phyloP scores from a whole-genome alignment of 2,797 vertebrate species.

The Psittacula derbiana region DNA sequence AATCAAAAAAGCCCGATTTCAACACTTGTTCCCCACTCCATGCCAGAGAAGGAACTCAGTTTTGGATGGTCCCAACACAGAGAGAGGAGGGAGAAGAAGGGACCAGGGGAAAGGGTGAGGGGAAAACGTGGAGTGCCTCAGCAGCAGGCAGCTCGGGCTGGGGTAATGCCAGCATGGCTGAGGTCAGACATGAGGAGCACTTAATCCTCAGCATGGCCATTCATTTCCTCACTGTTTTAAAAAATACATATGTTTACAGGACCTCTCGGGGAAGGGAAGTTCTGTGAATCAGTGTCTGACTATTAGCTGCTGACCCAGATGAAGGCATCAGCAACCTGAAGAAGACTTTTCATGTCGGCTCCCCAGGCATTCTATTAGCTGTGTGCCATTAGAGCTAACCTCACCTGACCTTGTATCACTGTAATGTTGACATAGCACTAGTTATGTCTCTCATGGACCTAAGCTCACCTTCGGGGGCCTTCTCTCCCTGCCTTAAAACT shows the following conservation, averaged over 20 bases:
- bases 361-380: neutral
- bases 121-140: neutral
- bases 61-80: neutral
- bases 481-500: neutral
- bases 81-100: neutral
- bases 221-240: slow-evolving; percentile 10
- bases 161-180: neutral
- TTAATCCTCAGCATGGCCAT: slow-evolving; percentile 15
- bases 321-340: neutral
- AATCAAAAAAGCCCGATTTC: neutral
- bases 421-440: neutral
- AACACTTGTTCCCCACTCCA: neutral
- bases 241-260: neutral
- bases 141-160: neutral
- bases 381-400: neutral
- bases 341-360: neutral
- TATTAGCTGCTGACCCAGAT: neutral
- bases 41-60: neutral
- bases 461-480: neutral
- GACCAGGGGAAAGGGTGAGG: neutral
- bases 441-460: neutral
- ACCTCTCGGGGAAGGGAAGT: neutral
- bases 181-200: neutral
- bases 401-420: neutral
- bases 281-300: slow-evolving; percentile 26